Evolutionary conservation across 2,888 invertebrate genomes (phyloP).

Genomic region (Leptinotarsa juncta): DNA sequence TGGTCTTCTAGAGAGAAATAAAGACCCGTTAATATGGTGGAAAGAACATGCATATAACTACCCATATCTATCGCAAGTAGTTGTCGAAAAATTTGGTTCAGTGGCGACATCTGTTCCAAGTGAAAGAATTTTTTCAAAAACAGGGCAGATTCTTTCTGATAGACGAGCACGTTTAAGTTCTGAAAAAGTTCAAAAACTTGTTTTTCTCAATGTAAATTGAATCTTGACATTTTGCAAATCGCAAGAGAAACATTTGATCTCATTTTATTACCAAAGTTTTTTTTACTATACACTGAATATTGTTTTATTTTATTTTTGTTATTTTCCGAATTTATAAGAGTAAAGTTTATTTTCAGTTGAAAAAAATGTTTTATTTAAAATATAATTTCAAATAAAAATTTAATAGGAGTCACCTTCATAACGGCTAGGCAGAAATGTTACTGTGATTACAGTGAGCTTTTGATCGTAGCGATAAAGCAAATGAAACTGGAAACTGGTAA

Average conservation of each 20-base stretch:
- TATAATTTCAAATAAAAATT: not conserved
- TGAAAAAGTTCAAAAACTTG: slow-evolving; percentile 15
- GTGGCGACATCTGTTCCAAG: slow-evolving; percentile 27
- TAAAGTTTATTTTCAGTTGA: not conserved
- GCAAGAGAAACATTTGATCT: not conserved
- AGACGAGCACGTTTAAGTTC: slow-evolving; percentile 8
- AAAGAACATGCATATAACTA: slow-evolving; percentile 17
- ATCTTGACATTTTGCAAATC: not conserved
- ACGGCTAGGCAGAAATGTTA: slow-evolving; percentile 1
- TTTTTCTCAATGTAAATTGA: slow-evolving; percentile 10
- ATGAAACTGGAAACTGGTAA: not conserved
- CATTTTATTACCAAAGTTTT: not conserved
- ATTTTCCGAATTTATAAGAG: slow-evolving; percentile 1
- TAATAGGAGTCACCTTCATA: not conserved
- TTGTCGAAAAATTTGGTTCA: slow-evolving; percentile 19
- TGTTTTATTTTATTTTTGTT: not conserved
- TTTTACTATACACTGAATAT: not conserved
- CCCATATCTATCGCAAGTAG: slow-evolving; percentile 17
- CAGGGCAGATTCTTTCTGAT: slow-evolving; percentile 15
- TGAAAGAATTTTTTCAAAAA: slow-evolving; percentile 27
- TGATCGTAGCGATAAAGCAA: no score
- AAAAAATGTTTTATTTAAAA: not conserved
- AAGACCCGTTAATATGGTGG: slow-evolving; percentile 28
- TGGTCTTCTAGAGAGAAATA: slow-evolving; percentile 17
- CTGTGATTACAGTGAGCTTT: not conserved